A percentile compares a stretch with the other conserved stretches of the same genome.
phyloP scores from a whole-genome alignment of 1,140 invertebrate genomes.

The Diprion similis region DNA sequence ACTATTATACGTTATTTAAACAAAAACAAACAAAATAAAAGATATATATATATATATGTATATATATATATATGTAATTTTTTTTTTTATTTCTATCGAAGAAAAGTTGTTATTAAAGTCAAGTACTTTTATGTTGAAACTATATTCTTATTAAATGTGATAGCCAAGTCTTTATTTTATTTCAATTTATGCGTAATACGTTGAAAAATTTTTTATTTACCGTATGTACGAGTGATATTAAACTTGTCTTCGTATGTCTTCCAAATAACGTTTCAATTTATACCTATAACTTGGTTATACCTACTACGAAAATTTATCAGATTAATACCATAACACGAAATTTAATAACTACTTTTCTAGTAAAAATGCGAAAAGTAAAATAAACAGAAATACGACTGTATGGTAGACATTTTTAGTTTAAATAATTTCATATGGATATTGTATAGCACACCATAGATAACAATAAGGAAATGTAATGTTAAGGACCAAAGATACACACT shows the following conservation, averaged over 20 bases:
- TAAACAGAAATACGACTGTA: too few species aligned
- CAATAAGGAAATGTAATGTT: constrained; percentile 40
- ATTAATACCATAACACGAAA: background rate
- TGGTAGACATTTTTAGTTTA: constrained; percentile 1
- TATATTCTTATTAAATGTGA: background rate
- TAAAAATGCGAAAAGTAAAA: background rate
- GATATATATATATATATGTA: too few species aligned
- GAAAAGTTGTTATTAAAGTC: constrained; percentile 2
- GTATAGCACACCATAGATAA: background rate
- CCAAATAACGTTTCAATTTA: background rate
- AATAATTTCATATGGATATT: background rate
- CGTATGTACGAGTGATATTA: background rate
- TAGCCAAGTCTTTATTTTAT: background rate
- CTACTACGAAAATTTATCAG: too few species aligned
- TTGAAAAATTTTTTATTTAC: background rate
- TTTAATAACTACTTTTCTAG: constrained; percentile 4
- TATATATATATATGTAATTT: background rate
- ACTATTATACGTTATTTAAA: background rate
- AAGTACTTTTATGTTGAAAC: background rate
- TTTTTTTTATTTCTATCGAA: background rate
- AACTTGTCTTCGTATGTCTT: background rate
- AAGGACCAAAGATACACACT: constrained; percentile 59
- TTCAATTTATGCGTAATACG: background rate
- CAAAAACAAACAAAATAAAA: background rate
- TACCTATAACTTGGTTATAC: background rate